phyloP scores from a whole-genome alignment of 2,113 vertebrate species.

The Chaetops frenatus region DNA sequence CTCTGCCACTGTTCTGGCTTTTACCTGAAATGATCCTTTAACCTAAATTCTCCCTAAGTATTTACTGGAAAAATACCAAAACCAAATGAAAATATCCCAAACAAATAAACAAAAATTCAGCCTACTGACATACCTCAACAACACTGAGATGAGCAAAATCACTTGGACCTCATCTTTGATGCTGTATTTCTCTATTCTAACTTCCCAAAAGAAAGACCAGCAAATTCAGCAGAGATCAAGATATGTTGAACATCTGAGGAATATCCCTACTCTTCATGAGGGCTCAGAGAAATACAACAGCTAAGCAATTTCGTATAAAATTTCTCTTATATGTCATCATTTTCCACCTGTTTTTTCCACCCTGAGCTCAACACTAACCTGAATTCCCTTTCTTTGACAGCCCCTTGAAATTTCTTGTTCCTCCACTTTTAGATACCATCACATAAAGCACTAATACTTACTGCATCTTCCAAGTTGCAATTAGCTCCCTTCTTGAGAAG shows the following conservation, averaged over 20 bases:
- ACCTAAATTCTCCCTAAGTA: neutral
- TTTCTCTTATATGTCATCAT: neutral
- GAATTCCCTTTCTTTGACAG: neutral
- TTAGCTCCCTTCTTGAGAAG: constrained; percentile 91
- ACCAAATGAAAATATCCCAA: neutral
- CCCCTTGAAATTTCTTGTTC: neutral
- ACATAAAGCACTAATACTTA: constrained; percentile 57
- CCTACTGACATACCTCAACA: neutral
- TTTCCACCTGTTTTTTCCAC: rapidly evolving
- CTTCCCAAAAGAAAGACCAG: neutral
- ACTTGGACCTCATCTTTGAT: neutral
- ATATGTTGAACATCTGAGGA: neutral
- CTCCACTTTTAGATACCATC: neutral
- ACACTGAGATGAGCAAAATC: neutral
- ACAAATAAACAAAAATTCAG: neutral
- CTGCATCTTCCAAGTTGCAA: constrained; percentile 90
- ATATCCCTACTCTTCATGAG: neutral
- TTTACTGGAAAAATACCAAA: neutral
- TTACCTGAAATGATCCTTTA: neutral
- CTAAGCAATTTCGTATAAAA: neutral
- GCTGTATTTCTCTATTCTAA: neutral
- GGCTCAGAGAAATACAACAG: neutral
- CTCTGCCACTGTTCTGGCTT: neutral
- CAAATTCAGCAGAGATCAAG: neutral
- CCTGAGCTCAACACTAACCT: neutral